Base-by-base conservation (phyloP, 1,140 invertebrate genomes). In the Neodiprion fabricii region DNA sequence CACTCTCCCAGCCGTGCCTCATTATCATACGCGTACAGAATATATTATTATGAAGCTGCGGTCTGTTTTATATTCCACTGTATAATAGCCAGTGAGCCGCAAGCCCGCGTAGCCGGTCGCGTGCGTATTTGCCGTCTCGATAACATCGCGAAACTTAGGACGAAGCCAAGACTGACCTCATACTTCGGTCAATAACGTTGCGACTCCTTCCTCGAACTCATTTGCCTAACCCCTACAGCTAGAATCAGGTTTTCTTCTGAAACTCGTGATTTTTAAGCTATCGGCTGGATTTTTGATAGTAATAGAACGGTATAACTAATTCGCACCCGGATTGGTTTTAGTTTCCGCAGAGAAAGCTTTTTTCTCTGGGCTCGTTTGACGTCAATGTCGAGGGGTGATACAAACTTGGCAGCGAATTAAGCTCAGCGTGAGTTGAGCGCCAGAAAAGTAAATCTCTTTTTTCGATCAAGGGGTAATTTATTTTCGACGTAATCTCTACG, bases 21-120 rank as follows among this genome's bases (percentile, higher is more conserved):
- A 61, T 61, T 61, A 61, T 61, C 53, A 61, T 61, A 61, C 53
- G 53, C n/a, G 53, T 61, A 61, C 53, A 9, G 53, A 61, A 61
- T 61, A 61, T 61, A 61, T 61, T 61, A 61, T 61, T 61, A 61
- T 17, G n/a, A 61, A 61, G 5, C 53, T 40, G 5, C 9, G 53
- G 53, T 17, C 53, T 61, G 53, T 61, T 61, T 61, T 61, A 61
- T 61, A 61, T 61, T 61, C 53, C 53, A 17, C n/a, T 61, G 8
- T 61, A 61, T 61, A 61, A 61, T 61, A 61, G 53, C 53, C 9
- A 61, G 53, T 61, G 53, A 61, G 53, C 53, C 53, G 7, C 53
- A 61, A 17, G n/a, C 11, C 53, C 53, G 53, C 53, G 53, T 61
- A 61, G 53, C 53, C 3, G 53, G 53, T 61, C 53, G 53, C 53